Evolutionary conservation across 2,797 vertebrate genomes (phyloP), one percentile per base, ranked within the genome.

Genomic region (Erethizon dorsatum): DNA sequence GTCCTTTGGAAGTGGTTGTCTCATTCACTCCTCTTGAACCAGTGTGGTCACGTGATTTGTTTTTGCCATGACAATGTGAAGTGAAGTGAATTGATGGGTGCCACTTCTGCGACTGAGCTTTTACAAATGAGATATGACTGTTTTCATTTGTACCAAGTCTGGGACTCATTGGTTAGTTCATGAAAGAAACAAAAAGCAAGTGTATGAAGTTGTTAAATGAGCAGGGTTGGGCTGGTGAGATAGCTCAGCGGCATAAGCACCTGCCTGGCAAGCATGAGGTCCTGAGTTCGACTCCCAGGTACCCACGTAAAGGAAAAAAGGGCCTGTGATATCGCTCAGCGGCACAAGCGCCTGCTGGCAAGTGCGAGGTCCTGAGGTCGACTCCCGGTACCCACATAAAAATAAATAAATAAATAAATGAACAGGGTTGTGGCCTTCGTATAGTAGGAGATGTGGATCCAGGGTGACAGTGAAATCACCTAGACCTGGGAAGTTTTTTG

Each of bases 121-220:
- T 96, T 88, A 54, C 31, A 45, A 86, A 83, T 87, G 57, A 91
- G 50, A 45, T 18, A n/a, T 59, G 83, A 83, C 20, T 93, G 5
- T 59, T 75, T 52, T 78, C 57, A 22, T 22, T 71, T 71, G 67
- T 71, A 71, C 7, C n/a, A 41, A 10, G 17, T 87, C 75, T 69
- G 50, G 33, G 75, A 24, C 57, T 83, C 57, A 52, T 17, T 57
- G 26, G 59, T 83, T 41, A n/a, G 22, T 45, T 52, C 59, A 54
- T 17, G 65, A 93, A 52, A 77, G 15, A 91, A 69, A 88, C 41
- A 77, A 28, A 83, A 91, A 50, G 77, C 59, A 83, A 31, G 18
- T 83, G 2, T 78, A 52, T 83, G 12, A 45, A 59, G 33, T 50
- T 75, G n/a, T 63, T 83, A 31, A 83, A 54, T 83, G 78, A 61